Conservation (phyloP, 2,113 vertebrate genomes). For the Natator depressus region DNA sequence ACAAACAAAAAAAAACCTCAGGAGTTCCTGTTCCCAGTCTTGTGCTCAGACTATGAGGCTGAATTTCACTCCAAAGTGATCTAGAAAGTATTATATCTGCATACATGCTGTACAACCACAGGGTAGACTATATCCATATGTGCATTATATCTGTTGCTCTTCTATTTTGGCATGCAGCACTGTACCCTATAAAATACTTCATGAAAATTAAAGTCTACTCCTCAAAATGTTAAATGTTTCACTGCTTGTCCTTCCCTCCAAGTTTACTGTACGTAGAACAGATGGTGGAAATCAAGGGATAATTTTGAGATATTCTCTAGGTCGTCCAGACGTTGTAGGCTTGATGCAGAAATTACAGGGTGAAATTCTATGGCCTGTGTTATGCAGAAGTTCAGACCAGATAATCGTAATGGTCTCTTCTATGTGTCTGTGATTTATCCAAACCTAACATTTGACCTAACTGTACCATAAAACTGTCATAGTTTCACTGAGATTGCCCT, state of each 20-base stretch:
- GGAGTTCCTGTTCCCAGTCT: neutral
- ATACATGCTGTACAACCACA: accelerated
- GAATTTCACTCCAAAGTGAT: neutral
- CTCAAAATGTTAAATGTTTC: neutral
- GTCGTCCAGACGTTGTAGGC: neutral
- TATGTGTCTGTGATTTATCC: neutral
- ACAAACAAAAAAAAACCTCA: neutral
- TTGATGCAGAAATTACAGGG: neutral
- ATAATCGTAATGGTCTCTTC: neutral
- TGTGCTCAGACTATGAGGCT: neutral
- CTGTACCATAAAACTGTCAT: neutral
- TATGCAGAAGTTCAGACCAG: neutral
- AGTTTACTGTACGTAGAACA: neutral
- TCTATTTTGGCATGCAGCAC: neutral
- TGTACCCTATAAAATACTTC: neutral
- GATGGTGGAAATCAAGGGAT: accelerated
- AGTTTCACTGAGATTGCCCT: neutral
- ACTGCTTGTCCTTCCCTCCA: neutral
- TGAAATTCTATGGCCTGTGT: neutral
- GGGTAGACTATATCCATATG: neutral
- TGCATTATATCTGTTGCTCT: neutral
- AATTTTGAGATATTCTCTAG: accelerated
- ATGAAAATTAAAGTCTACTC: neutral
- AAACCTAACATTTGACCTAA: neutral
- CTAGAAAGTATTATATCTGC: neutral